phyloP scores from a whole-genome alignment of 2,113 vertebrate species.

The Pollimyrus isidori region DNA sequence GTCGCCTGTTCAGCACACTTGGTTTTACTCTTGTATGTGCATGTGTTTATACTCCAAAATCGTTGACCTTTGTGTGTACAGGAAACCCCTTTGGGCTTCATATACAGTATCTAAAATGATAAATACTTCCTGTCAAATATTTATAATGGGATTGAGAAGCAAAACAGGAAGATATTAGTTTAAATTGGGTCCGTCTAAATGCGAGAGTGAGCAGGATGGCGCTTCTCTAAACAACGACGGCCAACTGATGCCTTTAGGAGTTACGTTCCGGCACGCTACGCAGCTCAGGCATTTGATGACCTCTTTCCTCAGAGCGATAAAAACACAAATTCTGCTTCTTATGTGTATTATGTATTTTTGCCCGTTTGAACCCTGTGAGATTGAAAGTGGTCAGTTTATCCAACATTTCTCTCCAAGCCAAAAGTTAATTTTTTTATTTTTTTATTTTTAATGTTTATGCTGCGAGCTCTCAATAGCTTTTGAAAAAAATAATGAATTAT shows the following conservation, averaged over 20 bases:
- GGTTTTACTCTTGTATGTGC: conserved; percentile 34
- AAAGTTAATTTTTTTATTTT: background rate
- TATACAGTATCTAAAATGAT: conserved; percentile 63
- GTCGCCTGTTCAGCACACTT: conserved; percentile 35
- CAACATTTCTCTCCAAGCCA: background rate
- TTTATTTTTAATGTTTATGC: background rate
- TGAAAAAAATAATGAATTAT: background rate
- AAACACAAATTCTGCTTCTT: background rate
- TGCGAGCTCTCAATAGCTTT: background rate
- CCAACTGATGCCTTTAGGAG: background rate
- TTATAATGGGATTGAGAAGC: conserved; percentile 60
- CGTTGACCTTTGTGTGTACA: conserved; percentile 62
- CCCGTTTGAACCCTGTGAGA: background rate
- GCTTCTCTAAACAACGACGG: conserved; percentile 35
- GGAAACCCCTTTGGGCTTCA: conserved; percentile 59
- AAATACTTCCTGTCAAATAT: conserved; percentile 69
- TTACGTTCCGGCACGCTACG: background rate
- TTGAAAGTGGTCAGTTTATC: background rate
- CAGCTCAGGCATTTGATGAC: background rate
- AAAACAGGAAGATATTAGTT: conserved; percentile 59
- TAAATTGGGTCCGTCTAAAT: conserved; percentile 57
- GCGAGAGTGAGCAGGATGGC: conserved; percentile 13
- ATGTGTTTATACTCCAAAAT: conserved; percentile 55
- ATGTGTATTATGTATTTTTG: background rate
- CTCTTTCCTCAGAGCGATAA: background rate